Evolutionary conservation across 2,888 invertebrate genomes (phyloP).

Genomic region (Athrips mouffetella): DNA sequence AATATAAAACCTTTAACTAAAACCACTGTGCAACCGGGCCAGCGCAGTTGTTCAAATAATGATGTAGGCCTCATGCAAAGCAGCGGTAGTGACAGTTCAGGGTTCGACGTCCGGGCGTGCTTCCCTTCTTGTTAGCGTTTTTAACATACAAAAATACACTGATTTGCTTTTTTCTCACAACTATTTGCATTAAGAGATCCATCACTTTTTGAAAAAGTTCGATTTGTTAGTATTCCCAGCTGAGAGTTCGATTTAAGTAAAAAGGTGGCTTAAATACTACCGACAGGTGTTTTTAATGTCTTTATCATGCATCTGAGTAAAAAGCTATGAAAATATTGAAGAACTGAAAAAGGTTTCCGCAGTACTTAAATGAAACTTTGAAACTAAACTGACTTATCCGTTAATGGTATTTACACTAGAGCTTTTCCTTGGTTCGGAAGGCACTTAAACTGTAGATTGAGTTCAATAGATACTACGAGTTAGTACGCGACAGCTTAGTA

Average conservation of each 20-base stretch:
- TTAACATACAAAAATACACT: constrained; percentile 43
- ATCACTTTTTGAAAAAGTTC: constrained; percentile 2
- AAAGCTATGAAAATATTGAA: too few relatives aligned
- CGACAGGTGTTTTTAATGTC: not conserved
- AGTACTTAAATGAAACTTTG: too few relatives aligned
- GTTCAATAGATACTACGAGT: too few relatives aligned
- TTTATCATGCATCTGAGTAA: too few relatives aligned
- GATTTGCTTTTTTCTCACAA: constrained; percentile 13
- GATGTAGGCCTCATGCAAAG: constrained; percentile 69
- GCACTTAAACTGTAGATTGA: too few relatives aligned
- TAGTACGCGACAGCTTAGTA: too few relatives aligned
- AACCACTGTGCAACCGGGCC: constrained; percentile 26
- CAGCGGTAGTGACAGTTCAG: constrained; percentile 59
- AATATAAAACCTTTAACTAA: too few relatives aligned
- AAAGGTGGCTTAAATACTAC: not conserved
- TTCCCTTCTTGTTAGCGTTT: constrained; percentile 54
- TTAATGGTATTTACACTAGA: too few relatives aligned
- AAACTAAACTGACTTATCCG: too few relatives aligned
- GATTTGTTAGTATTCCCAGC: not conserved
- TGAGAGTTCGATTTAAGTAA: constrained; percentile 11
- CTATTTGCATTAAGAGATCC: constrained; percentile 8
- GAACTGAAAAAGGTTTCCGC: too few relatives aligned
- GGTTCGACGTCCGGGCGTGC: constrained; percentile 59
- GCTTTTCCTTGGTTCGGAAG: too few relatives aligned
- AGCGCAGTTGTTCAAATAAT: constrained; percentile 50